A percentile compares a stretch with the other conserved stretches of the same genome.
phyloP scores from a whole-genome alignment of 2,888 invertebrate species.

The Nysson spinosus region DNA sequence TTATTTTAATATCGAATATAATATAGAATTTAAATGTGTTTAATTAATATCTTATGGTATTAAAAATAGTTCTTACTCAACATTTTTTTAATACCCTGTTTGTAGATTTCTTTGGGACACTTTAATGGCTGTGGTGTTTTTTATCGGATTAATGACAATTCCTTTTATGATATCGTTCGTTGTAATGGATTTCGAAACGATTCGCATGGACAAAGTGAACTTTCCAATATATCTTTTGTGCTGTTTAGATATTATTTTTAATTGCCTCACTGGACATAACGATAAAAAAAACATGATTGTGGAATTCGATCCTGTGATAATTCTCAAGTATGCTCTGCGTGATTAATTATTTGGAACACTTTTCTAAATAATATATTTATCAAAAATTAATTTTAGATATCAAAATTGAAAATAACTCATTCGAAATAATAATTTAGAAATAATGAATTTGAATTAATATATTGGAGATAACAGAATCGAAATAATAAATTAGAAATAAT shows the following conservation, averaged over 20 bases:
- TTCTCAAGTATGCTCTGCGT: conserved; percentile 61
- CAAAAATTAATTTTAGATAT: too few species aligned
- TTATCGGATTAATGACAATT: conserved; percentile 66
- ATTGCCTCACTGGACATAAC: conserved; percentile 66
- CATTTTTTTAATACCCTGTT: conserved; percentile 10
- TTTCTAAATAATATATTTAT: too few species aligned
- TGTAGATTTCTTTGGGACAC: conserved; percentile 70
- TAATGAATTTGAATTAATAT: too few species aligned
- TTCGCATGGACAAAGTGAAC: conserved; percentile 63
- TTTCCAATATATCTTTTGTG: conserved; percentile 64
- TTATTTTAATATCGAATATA: too few species aligned
- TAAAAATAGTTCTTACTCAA: not conserved
- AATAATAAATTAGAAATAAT: too few species aligned
- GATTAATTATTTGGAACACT: too few species aligned
- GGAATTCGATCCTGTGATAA: conserved; percentile 56
- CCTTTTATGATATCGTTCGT: conserved; percentile 69
- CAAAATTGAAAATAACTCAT: too few species aligned
- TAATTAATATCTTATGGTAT: not conserved
- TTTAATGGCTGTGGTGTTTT: conserved; percentile 65
- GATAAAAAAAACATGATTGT: conserved; percentile 45
- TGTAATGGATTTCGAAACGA: conserved; percentile 61
- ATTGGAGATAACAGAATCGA: too few species aligned
- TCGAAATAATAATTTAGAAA: too few species aligned
- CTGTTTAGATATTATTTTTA: conserved; percentile 69
- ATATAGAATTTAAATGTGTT: not conserved